Evolutionary conservation across 2,797 vertebrate genomes (phyloP), one percentile per base, ranked within the genome.

Genomic region (Dromococcyx pavoninus): DNA sequence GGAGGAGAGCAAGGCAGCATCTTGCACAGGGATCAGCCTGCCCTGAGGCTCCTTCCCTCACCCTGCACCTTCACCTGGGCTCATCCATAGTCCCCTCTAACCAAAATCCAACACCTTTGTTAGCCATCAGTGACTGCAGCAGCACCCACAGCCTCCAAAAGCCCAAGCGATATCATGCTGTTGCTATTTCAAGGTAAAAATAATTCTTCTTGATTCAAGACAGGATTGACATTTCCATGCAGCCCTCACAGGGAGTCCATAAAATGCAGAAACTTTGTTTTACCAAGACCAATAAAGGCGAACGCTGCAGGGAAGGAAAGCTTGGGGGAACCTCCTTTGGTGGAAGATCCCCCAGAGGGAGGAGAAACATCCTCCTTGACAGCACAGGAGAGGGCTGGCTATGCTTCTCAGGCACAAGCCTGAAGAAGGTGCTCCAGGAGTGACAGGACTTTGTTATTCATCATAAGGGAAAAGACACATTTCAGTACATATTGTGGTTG

Each of bases 241-340:
- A 79, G 71, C 33, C 57, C 30, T 53, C 8, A 2, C 21, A 50
- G 4, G 28, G 17, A 78, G n/a, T 25, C 67, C 22, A 27, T 33
- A 39, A 71, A 66, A 62, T 8, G 7, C 16, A 54, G 62, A 46
- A 5, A 18, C 2, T 0, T 14, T 21, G 5, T 25, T 60, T 51
- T 33, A 21, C 35, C 14, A 35, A 39, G n/a, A 90, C 60, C 17
- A 50, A 37, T 24, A 58, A 41, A 24, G 23, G 50, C 1, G 2
- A 24, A 6, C 0, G 0, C 15, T 2, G 0, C 12, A 23, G 57
- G 41, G 33, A 71, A 53, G 9, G 13, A 66, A 77, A 24, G 7
- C 28, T 33, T 48, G 30, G 22, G 33, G 50, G 62, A 30, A n/a
- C 22, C 24, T 75, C 27, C 53, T 77, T 46, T 0, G 3, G 37